phyloP scores from a whole-genome alignment of 2,888 invertebrate genomes.

The Nymphalis polychloros region DNA sequence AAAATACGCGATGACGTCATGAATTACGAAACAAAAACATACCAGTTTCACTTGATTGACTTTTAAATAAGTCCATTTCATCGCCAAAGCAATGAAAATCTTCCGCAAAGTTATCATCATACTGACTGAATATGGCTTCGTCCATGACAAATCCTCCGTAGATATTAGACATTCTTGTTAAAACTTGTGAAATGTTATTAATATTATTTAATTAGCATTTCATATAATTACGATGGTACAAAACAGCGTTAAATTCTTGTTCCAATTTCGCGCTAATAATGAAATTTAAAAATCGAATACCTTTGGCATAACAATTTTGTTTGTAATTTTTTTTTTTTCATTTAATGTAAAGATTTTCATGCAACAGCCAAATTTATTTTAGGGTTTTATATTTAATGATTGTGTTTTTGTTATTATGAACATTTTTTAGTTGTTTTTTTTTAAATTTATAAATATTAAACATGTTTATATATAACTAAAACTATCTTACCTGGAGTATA shows the following conservation, averaged over 20 bases:
- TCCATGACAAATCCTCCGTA: slow-evolving; percentile 40
- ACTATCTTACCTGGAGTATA: slow-evolving; percentile 63
- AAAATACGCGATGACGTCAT: neutral
- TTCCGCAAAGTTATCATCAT: slow-evolving; percentile 52
- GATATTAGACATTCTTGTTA: slow-evolving; percentile 17
- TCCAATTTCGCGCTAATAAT: slow-evolving; percentile 2
- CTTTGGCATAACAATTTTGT: neutral
- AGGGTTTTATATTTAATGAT: neutral
- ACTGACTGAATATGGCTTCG: slow-evolving; percentile 53
- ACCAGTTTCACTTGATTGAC: neutral
- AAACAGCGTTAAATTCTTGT: neutral
- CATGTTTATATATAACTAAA: slow-evolving; percentile 10
- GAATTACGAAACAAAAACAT: slow-evolving; percentile 11
- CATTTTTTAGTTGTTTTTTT: neutral
- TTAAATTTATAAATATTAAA: slow-evolving; percentile 1
- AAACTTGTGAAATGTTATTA: slow-evolving; percentile 6
- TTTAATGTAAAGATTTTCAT: too few relatives aligned
- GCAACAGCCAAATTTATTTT: neutral
- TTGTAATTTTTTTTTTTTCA: neutral
- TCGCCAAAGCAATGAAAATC: slow-evolving; percentile 10
- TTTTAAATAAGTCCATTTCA: neutral
- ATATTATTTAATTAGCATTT: neutral
- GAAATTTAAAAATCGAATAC: neutral
- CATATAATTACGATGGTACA: neutral
- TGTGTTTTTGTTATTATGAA: neutral